Base-by-base conservation (phyloP, 2,797 vertebrate genomes). In the Centropyge bicolor region DNA sequence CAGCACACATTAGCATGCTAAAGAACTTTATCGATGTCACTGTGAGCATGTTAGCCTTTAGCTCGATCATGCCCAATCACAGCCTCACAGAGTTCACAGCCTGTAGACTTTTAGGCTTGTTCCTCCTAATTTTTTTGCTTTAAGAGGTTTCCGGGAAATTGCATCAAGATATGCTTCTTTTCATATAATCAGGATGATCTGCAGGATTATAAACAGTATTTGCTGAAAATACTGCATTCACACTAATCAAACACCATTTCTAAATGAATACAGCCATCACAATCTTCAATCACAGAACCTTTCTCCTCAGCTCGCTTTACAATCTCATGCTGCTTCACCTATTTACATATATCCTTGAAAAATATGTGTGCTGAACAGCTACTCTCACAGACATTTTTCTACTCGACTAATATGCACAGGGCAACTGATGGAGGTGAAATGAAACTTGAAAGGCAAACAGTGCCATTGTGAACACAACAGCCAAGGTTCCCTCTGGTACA, bases 151-250 rank as follows among this genome's bases (percentile, higher is more conserved):
- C 14, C 22, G 20, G 17, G 40, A 56, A 52, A 56, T n/a, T 24
- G 11, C 4, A 51, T 64, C 13, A 70, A 72, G 67, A 61, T 17
- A 13, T 19, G 20, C 22, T 45, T 48, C 11, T 72, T 49, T 22
- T 46, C 12, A 16, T 60, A 52, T 16, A 7, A 2, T 51, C 36
- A 38, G 45, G 13, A 3, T 9, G 71, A 45, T 62, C 17, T 43
- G 48, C 61, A 70, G 14, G 27, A 51, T 24, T 43, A 35, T 48
- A 52, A 10, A 52, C 36, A 68, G 62, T 65, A 36, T 71, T 77
- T 64, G 10, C 55, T 73, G 9, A 49, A 74, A 77, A 59, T 41
- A 49, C 55, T 72, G 70, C 71, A 84, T 83, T 65, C 43, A 40
- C 17, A 69, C 12, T 45, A 43, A 66, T 27, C 56, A 22, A 45